A percentile compares a stretch with the other conserved stretches of the same genome.
phyloP scores from a whole-genome alignment of 2,797 vertebrate species.

The Poecilia picta region DNA sequence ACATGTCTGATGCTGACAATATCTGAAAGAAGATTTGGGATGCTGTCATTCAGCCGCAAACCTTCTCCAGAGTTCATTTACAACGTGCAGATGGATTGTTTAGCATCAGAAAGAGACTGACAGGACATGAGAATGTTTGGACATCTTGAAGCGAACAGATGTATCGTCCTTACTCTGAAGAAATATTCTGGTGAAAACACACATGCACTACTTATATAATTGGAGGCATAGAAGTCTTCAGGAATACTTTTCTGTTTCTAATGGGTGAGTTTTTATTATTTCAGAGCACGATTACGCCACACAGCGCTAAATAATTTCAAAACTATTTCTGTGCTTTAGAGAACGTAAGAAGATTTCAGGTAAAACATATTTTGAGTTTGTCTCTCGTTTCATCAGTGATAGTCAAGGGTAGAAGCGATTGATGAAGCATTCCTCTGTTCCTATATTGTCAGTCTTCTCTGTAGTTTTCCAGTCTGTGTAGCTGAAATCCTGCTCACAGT shows the following conservation, averaged over 20 bases:
- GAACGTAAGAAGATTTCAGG: too few relatives aligned
- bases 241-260: neutral
- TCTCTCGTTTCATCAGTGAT: too few relatives aligned
- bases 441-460: too few relatives aligned
- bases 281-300: too few relatives aligned
- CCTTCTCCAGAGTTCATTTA: neutral
- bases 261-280: too few relatives aligned
- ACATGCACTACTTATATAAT: neutral
- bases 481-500: too few relatives aligned
- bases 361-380: too few relatives aligned
- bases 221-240: neutral
- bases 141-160: neutral
- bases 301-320: too few relatives aligned
- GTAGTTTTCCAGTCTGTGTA: too few relatives aligned
- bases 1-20: neutral
- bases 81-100: neutral
- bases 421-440: too few relatives aligned
- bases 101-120: neutral
- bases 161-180: neutral
- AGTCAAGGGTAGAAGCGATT: too few relatives aligned
- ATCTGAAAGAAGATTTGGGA: neutral
- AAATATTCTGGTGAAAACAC: neutral
- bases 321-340: too few relatives aligned
- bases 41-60: neutral
- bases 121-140: neutral